Evolutionary conservation across 1,140 invertebrate genomes (phyloP), one percentile per base, ranked within the genome.

Genomic region (Asobara japonica): DNA sequence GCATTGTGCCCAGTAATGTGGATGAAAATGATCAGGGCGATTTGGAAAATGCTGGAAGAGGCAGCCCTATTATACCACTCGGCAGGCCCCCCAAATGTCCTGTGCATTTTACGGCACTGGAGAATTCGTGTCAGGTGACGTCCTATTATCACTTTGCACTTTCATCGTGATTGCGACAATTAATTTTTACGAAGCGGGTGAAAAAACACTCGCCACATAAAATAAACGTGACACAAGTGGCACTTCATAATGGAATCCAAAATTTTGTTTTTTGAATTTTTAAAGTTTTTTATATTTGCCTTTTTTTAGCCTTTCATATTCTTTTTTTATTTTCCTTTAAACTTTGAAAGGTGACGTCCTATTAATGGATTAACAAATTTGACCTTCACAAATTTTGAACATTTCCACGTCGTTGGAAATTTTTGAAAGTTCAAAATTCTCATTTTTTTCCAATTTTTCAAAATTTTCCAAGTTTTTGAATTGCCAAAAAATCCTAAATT

Each of bases 131-230:
- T 67, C 83, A 83, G 77, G 80, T 86, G 73, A 25, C 11, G 61
- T 11, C 22, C 7, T 3, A 13, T 5, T 25, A n/a, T 83, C 48
- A 83, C 82, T 8, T 71, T 87, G 56, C 78, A 86, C 65, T 86
- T 87, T 69, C 84, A 86, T 73, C 79, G 85, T 33, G 84, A 86
- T 69, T 87, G 84, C 71, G 80, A 86, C 38, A 83, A 84, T 74
- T 86, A n/a, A n/a, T n/a, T n/a, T n/a, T n/a, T n/a, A n/a, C n/a
- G n/a, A n/a, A n/a, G n/a, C n/a, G n/a, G n/a, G n/a, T n/a, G n/a
- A n/a, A n/a, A n/a, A n/a, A n/a, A n/a, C n/a, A n/a, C n/a, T n/a
- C n/a, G n/a, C n/a, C n/a, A n/a, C n/a, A n/a, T n/a, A n/a, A n/a
- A n/a, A n/a, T n/a, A n/a, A n/a, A n/a, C n/a, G n/a, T n/a, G n/a